Evolutionary conservation across 2,888 invertebrate genomes (phyloP).

Genomic region (Agonopterix heracliana): DNA sequence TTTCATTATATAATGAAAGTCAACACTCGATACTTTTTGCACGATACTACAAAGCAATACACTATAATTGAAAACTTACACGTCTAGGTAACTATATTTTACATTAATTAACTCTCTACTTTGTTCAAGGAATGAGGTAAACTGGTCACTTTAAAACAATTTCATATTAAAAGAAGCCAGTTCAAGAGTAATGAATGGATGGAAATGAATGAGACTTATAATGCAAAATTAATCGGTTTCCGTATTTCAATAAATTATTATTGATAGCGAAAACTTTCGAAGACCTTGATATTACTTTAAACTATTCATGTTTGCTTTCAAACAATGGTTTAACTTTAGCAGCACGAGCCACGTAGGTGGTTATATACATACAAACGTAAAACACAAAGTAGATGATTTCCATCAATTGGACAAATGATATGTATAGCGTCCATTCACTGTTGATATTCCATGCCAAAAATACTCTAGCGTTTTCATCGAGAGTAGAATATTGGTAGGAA

Average conservation of each 20-base stretch:
- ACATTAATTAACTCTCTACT: neutral
- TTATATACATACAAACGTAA: too few relatives aligned
- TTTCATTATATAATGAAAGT: slow-evolving; percentile 3
- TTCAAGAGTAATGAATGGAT: neutral
- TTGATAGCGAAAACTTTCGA: neutral
- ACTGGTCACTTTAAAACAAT: neutral
- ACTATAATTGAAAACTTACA: neutral
- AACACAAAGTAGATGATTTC: too few relatives aligned
- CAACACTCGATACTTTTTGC: slow-evolving; percentile 2
- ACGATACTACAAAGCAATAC: neutral
- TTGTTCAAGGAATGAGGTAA: neutral
- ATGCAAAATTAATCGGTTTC: slow-evolving; percentile 4
- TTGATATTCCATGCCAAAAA: too few relatives aligned
- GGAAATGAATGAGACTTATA: neutral
- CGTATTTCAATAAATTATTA: neutral
- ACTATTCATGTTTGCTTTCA: neutral
- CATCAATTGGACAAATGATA: too few relatives aligned
- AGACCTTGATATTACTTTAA: neutral
- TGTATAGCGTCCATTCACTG: too few relatives aligned
- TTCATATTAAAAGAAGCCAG: neutral
- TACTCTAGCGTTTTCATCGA: too few relatives aligned
- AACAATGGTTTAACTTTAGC: too few relatives aligned
- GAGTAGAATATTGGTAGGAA: too few relatives aligned
- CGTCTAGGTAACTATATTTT: neutral
- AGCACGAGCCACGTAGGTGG: too few relatives aligned